Evolutionary conservation across 1,140 invertebrate genomes (phyloP), one percentile per base, ranked within the genome.

Genomic region (Spodoptera frugiperda): DNA sequence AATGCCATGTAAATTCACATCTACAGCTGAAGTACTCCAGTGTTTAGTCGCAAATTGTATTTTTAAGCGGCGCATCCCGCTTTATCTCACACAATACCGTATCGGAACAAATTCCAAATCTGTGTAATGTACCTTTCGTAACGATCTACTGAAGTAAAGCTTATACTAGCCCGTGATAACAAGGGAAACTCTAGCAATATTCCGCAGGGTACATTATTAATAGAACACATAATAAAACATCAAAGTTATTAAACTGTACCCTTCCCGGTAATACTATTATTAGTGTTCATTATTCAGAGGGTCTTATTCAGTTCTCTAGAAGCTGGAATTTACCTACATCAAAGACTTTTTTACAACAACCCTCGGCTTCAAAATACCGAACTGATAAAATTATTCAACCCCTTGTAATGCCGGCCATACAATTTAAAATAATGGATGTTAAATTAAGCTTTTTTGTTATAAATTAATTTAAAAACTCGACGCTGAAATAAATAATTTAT

Each of bases 1-100:
- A 80, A 80, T 77, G 61, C 17, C 74, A 80, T 79, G 81, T 82
- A 79, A 84, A 81, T 82, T 80, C 81, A 75, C 72, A 79, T 79
- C 79, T 78, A 80, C 65, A 53, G 61, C 77, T 44, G 46, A 82
- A 78, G 74, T 33, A 30, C 59, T 48, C 48, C 44, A 57, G 44
- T 49, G 63, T 49, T 65, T 67, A 67, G 44, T 67, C 44, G 46
- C 63, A 48, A 49, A 65, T 65, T 44, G 44, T 65, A 25, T 65
- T 65, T 65, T 65, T 49, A 39, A 57, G 54, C 17, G 17, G 19
- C 19, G 49, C 17, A 19, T 65, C 39, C 14, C 12, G 39, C 17
- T 6, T 65, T 65, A 21, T 17, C 39, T 44, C 44, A 3, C 19
- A 30, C 59, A 63, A 63, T 44, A 63, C 44, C 33, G 59, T 44